phyloP scores from a whole-genome alignment of 2,888 invertebrate species.

The Cephus spinipes region DNA sequence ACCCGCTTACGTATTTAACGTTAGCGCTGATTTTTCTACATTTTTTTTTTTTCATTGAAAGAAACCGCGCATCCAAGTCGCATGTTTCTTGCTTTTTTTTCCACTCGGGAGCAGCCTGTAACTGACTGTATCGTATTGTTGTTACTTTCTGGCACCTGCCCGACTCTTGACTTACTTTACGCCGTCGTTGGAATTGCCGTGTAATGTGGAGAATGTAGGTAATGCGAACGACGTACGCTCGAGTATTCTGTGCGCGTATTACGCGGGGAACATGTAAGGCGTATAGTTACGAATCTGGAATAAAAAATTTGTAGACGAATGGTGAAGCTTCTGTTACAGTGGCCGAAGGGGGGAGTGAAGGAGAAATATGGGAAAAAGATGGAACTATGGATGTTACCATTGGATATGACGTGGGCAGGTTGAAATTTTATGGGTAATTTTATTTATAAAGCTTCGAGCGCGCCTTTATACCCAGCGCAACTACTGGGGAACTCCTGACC shows the following conservation, averaged over 20 bases:
- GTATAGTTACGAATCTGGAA: not conserved
- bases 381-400: not conserved
- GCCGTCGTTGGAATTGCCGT: not conserved
- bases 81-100: not conserved
- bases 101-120: not conserved
- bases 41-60: not conserved
- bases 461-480: not conserved
- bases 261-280: not conserved
- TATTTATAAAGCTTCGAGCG: not conserved
- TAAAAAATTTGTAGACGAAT: not conserved
- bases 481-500: constrained; percentile 22
- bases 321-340: not conserved
- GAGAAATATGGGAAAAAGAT: not conserved
- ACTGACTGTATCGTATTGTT: not conserved
- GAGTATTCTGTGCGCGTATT: not conserved
- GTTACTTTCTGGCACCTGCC: not conserved
- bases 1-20: not conserved
- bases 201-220: not conserved
- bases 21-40: not conserved
- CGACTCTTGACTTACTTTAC: not conserved
- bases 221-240: not conserved
- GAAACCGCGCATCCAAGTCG: not conserved
- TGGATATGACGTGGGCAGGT: not conserved
- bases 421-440: not conserved
- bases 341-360: not conserved